A percentile compares a stretch with the other conserved stretches of the same genome.
Evolutionary conservation across 2,888 invertebrate species (phyloP).

Genomic region (Drepanosiphum platanoidis): DNA sequence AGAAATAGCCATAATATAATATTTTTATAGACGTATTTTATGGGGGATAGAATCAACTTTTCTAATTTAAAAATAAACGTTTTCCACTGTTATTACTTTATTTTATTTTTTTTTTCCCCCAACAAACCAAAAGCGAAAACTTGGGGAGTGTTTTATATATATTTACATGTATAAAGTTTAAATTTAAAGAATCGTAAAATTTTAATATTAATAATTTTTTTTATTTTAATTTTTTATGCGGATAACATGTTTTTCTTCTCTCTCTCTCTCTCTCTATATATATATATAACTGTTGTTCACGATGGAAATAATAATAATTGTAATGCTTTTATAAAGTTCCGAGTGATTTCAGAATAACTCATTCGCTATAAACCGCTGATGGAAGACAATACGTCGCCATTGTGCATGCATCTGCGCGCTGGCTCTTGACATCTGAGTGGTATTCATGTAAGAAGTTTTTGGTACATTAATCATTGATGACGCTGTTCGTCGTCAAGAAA

Average conservation of each 20-base stretch:
- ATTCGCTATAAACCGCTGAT: slow-evolving; percentile 36
- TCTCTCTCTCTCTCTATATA: no score
- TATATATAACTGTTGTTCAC: neutral
- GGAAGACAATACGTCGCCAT: slow-evolving; percentile 45
- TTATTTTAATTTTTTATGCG: neutral
- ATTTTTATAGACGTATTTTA: slow-evolving; percentile 1
- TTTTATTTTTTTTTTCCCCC: no score
- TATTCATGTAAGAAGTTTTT: slow-evolving; percentile 49
- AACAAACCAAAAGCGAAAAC: slow-evolving; percentile 2
- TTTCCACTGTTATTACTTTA: neutral
- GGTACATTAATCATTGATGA: slow-evolving; percentile 52
- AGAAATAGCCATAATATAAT: neutral
- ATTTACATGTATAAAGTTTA: neutral
- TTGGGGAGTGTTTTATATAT: neutral
- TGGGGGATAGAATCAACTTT: neutral
- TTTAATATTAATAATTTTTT: neutral
- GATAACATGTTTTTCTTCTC: neutral
- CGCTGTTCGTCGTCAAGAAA: slow-evolving; percentile 10
- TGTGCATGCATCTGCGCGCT: slow-evolving; percentile 18
- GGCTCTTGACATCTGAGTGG: slow-evolving; percentile 39
- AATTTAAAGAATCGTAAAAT: slow-evolving; percentile 4
- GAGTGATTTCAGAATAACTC: slow-evolving; percentile 28
- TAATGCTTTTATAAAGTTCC: slow-evolving; percentile 10
- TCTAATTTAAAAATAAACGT: slow-evolving; percentile 35
- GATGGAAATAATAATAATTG: neutral